phyloP scores from a whole-genome alignment of 1,140 invertebrate genomes.

The Zeugodacus cucurbitae region DNA sequence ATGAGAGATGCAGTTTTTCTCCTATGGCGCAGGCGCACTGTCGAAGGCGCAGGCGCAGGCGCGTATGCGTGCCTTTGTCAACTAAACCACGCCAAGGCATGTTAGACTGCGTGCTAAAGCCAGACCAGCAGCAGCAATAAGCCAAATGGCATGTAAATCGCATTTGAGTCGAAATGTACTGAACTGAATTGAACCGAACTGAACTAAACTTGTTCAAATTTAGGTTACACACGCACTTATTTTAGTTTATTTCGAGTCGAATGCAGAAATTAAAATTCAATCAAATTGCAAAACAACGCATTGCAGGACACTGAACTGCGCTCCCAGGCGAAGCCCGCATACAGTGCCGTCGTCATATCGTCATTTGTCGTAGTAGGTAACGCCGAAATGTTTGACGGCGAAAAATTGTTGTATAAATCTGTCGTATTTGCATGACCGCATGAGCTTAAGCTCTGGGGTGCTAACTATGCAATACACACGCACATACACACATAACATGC shows the following conservation, averaged over 20 bases:
- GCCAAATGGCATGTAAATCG: conserved; percentile 48
- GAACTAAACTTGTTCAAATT: conserved; percentile 49
- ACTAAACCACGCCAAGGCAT: conserved; percentile 45
- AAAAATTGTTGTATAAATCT: background rate
- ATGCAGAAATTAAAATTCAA: conserved; percentile 59
- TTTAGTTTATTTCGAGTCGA: conserved; percentile 50
- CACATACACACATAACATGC: background rate
- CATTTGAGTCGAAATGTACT: conserved; percentile 41
- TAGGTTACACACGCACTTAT: conserved; percentile 54
- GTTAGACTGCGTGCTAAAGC: conserved; percentile 58
- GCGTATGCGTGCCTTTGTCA: conserved; percentile 54
- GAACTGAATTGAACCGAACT: conserved; percentile 50
- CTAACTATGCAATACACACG: background rate
- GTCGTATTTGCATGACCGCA: background rate
- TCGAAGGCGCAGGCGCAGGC: conserved; percentile 42
- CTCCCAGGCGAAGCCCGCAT: background rate
- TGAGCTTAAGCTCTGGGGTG: background rate
- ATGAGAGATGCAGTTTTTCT: conserved; percentile 39
- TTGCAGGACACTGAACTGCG: conserved; percentile 47
- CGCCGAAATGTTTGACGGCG: background rate
- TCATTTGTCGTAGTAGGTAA: background rate
- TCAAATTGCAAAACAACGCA: conserved; percentile 53
- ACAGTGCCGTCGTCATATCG: background rate
- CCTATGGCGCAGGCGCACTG: conserved; percentile 32
- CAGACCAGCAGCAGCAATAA: conserved; percentile 48